A percentile compares a stretch with the other conserved stretches of the same genome.
These are phyloP conservation scores for Macrotrachela quadricornifera DNA, from an alignment of 1,140 invertebrate species.

Conservation along the genomic window DNA sequence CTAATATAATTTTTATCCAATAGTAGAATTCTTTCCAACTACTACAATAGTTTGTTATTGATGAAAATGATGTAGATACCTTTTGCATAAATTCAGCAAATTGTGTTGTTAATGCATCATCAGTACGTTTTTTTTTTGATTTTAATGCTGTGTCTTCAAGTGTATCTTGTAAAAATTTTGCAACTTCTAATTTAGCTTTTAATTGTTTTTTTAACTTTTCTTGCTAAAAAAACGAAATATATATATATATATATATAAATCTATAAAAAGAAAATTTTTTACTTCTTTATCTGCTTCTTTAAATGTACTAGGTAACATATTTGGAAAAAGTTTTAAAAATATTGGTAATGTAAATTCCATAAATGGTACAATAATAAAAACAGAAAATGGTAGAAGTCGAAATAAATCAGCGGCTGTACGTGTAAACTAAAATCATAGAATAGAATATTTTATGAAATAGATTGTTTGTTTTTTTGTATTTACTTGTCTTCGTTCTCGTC, in stretches of 20 bases:
- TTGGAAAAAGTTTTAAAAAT: constrained; percentile 83
- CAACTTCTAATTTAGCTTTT: constrained; percentile 90
- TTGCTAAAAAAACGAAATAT: constrained; percentile 30
- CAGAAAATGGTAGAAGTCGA: constrained; percentile 82
- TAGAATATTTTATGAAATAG: too few species aligned
- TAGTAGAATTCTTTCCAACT: too few species aligned
- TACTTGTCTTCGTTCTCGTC: constrained; percentile 66
- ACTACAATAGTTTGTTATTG: too few species aligned
- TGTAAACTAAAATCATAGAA: constrained; percentile 41
- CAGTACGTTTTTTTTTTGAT: constrained; percentile 17
- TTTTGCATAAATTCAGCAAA: constrained; percentile 19
- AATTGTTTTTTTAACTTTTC: constrained; percentile 70
- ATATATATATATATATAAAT: too few species aligned
- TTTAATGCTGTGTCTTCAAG: constrained; percentile 60
- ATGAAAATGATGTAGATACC: too few species aligned
- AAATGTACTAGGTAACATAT: constrained; percentile 92
- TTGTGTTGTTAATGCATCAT: constrained; percentile 38
- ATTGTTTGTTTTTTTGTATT: too few species aligned
- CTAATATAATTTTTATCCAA: too few species aligned
- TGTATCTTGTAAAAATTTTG: constrained; percentile 84
- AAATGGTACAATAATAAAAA: constrained; percentile 92
- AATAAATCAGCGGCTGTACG: constrained; percentile 87
- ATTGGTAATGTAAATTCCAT: constrained; percentile 86
- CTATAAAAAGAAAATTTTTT: too few species aligned
- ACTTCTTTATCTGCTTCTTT: constrained; percentile 60